These are phyloP conservation scores for Notoglanidium macrostoma DNA, from an alignment of 2,797 vertebrate genomes.

Conservation along the genomic window DNA sequence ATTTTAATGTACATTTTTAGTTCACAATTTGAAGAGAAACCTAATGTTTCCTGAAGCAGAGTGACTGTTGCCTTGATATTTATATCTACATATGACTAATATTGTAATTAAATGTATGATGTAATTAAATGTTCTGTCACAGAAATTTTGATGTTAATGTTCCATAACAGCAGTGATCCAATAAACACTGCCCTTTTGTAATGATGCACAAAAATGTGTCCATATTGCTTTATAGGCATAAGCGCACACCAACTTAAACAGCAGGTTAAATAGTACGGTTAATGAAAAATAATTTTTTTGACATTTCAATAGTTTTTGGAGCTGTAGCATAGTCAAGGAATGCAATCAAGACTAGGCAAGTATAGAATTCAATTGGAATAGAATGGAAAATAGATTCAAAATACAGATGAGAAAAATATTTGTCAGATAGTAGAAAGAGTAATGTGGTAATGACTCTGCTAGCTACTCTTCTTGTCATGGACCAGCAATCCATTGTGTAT, in stretches of 20 bases:
- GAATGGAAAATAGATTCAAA: too few species aligned
- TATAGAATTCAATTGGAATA: neutral
- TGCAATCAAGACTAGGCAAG: neutral
- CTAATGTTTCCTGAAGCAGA: neutral
- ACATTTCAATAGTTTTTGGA: neutral
- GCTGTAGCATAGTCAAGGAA: neutral
- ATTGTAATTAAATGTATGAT: neutral
- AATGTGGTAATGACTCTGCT: neutral
- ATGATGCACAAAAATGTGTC: neutral
- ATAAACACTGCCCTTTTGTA: neutral
- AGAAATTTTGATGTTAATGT: neutral
- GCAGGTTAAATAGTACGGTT: neutral
- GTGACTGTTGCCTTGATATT: too few species aligned
- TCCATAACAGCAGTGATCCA: neutral
- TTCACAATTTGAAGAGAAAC: neutral
- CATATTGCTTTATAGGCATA: neutral
- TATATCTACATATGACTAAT: too few species aligned
- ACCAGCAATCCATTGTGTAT: too few species aligned
- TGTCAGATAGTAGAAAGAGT: too few species aligned
- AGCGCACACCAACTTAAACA: neutral
- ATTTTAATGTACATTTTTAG: neutral
- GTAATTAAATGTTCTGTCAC: neutral
- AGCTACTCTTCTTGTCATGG: neutral
- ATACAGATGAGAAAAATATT: too few species aligned
- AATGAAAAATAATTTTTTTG: too few species aligned